Evolutionary conservation across 1,140 invertebrate species (phyloP).

Genomic region (Drosophila sturtevanti): DNA sequence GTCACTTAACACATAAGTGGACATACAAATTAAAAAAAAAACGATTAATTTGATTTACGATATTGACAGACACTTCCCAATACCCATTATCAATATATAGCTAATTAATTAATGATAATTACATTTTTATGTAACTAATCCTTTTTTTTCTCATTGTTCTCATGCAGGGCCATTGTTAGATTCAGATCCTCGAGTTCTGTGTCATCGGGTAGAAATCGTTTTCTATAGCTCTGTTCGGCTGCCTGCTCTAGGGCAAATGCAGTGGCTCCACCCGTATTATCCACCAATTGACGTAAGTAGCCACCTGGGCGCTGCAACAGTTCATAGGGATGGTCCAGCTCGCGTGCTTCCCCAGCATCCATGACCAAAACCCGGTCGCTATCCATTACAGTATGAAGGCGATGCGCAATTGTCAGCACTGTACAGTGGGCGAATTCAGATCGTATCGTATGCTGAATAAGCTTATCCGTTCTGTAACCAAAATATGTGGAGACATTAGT

Average conservation of each 20-base stretch:
- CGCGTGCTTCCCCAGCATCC: conserved; percentile 86
- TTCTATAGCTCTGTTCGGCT: conserved; percentile 73
- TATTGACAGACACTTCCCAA: conserved; percentile 9
- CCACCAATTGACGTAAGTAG: conserved; percentile 84
- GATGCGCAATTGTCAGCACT: conserved; percentile 92
- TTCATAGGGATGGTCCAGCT: conserved; percentile 88
- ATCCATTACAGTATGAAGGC: conserved; percentile 92
- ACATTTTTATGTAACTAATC: conserved; percentile 34
- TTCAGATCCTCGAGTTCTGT: conserved; percentile 46
- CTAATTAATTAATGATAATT: conserved; percentile 54
- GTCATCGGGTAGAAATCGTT: conserved; percentile 46
- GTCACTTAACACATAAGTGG: conserved; percentile 55
- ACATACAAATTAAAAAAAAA: conserved; percentile 55
- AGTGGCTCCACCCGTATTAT: conserved; percentile 84
- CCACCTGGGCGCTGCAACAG: conserved; percentile 85
- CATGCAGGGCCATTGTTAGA: conserved; percentile 44
- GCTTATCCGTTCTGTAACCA: conserved; percentile 86
- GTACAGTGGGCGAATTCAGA: conserved; percentile 89
- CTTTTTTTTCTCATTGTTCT: conserved; percentile 40
- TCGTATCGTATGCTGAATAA: conserved; percentile 87
- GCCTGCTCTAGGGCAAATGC: conserved; percentile 76
- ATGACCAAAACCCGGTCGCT: conserved; percentile 89
- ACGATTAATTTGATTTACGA: conserved; percentile 21
- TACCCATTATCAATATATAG: conserved; percentile 41
- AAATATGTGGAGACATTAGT: neutral